Percentiles rank a stretch among this genome's conserved stretches.
These are phyloP conservation scores for Sarcophaga peregrina DNA, from an alignment of 1,140 invertebrate genomes.

Conservation along the genomic window DNA sequence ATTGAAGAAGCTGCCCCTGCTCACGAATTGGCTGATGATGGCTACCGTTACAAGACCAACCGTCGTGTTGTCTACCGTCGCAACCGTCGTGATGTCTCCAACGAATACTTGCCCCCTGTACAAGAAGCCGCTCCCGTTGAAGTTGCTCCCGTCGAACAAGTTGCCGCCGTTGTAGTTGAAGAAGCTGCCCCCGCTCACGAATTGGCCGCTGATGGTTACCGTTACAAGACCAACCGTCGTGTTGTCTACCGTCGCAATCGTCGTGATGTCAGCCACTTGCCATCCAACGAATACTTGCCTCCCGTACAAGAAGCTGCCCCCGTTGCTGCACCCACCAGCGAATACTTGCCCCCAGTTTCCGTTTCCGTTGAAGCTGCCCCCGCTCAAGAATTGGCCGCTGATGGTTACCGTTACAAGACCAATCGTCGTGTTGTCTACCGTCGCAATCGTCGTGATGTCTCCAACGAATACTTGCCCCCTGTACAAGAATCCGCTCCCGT, in stretches of 20 bases:
- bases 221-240: conserved; percentile 56
- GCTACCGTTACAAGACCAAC: conserved; percentile 48
- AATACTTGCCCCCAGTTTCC: conserved; percentile 51
- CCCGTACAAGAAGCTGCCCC: conserved; percentile 46
- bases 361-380: conserved; percentile 44
- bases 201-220: conserved; percentile 53
- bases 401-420: conserved; percentile 52
- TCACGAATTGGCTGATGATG: conserved; percentile 53
- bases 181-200: conserved; percentile 41
- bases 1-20: not conserved
- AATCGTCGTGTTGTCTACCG: conserved; percentile 49
- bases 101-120: conserved; percentile 51
- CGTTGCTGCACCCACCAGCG: conserved; percentile 51
- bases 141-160: too few species aligned
- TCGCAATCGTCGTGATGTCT: conserved; percentile 58
- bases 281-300: conserved; percentile 56
- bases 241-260: conserved; percentile 53
- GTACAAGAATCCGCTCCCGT: conserved; percentile 31
- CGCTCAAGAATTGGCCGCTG: conserved; percentile 45
- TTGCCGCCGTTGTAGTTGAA: conserved; percentile 12
- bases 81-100: conserved; percentile 57
- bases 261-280: conserved; percentile 60
- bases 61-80: conserved; percentile 50
- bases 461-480: conserved; percentile 56
- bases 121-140: conserved; percentile 42